Evolutionary conservation across 2,888 invertebrate species (phyloP), one percentile per base, ranked within the genome.

Genomic region (Cataglyphis cursor): DNA sequence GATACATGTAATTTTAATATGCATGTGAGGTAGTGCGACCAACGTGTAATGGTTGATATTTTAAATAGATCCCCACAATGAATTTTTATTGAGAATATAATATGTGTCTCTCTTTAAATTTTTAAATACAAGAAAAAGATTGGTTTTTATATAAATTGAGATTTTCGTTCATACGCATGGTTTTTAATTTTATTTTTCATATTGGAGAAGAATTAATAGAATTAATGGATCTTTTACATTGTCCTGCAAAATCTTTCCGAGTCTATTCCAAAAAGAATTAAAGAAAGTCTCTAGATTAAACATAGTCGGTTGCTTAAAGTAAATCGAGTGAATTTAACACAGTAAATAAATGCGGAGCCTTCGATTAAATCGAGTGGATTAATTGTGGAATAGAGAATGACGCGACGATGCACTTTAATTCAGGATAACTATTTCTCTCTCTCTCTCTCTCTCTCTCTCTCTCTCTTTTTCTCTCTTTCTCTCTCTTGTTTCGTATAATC

Each of bases 261-360:
- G n/a, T 59, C 48, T 21, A 28, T n/a, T 31, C 5, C 12, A 24
- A 51, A 38, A 65, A 24, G 31, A 28, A 44, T 28, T 21, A 24
- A 51, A 31, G 31, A 44, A 44, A 9, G 5, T 4, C 24, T 18
- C 35, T 59, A 18, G 48, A 80, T 72, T 80, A 72, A 80, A 80
- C 31, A 15, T 31, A 59, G 31, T 80, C 72, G 41, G 41, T 59
- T 72, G 48, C 66, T 66, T 15, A 44, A 66, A 41, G 28, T 57
- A 76, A 66, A 76, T 78, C 78, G 78, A 70, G 59, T 61, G 78
- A 21, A 59, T 80, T 21, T 21, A 72, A 31, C 31, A 44, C 21
- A 31, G 41, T 68, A 70, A 78, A 65, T 59, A 78, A 78, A 57
- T 54, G 70, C 59, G 59, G 44, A 31, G 15, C 24, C 66, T 68